phyloP scores from a whole-genome alignment of 2,113 vertebrate species.

The Porphyrio hochstetteri region DNA sequence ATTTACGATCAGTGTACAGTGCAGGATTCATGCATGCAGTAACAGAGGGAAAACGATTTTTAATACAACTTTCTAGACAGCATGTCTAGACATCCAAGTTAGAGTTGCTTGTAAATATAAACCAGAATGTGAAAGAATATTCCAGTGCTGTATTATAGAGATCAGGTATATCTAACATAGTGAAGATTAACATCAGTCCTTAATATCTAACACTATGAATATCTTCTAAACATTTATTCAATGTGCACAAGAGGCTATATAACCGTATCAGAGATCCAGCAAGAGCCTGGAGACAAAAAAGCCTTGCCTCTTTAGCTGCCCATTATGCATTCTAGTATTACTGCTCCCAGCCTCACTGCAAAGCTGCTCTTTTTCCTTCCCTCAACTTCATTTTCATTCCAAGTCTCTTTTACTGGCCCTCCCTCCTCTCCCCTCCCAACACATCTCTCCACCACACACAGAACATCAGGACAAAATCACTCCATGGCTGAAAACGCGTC shows the following conservation, averaged over 20 bases:
- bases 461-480: constrained; percentile 54
- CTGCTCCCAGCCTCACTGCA: neutral
- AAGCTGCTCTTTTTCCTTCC: neutral
- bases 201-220: neutral
- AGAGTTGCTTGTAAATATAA: neutral
- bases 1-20: neutral
- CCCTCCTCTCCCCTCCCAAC: neutral
- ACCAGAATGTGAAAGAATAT: neutral
- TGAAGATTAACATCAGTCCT: neutral
- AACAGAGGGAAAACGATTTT: neutral
- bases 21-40: neutral
- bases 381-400: constrained; percentile 14
- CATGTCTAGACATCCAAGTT: neutral
- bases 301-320: neutral
- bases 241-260: neutral
- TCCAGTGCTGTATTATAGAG: neutral
- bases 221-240: neutral
- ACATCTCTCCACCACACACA: constrained; percentile 19
- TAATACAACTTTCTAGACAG: neutral
- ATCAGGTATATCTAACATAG: neutral
- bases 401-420: neutral
- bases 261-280: neutral
- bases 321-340: neutral
- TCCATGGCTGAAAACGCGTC: constrained; percentile 1
- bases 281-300: neutral